Conservation (phyloP, 2,113 vertebrate genomes). For the Sinosuthora webbiana region DNA sequence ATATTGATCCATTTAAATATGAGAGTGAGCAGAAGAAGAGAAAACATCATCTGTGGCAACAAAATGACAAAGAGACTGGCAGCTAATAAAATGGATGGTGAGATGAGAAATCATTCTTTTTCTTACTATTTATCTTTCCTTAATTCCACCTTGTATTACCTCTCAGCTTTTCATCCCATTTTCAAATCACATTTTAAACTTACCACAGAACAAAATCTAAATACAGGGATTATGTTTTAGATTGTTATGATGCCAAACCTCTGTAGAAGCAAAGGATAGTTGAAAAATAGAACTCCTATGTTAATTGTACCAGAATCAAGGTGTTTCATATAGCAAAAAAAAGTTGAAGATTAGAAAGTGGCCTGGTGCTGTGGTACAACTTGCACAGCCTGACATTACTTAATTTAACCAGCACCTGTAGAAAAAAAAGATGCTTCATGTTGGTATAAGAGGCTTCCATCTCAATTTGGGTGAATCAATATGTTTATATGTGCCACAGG, state of each 20-base stretch:
- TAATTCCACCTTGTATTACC: neutral
- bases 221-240: neutral
- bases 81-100: neutral
- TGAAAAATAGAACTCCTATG: neutral
- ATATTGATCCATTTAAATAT: constrained; percentile 38
- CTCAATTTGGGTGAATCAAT: neutral
- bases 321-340: neutral
- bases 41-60: neutral
- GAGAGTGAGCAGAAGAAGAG: neutral
- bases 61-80: neutral
- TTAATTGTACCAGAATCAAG: neutral
- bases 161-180: neutral
- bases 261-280: neutral
- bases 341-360: neutral
- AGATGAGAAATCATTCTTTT: neutral
- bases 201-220: neutral
- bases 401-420: neutral
- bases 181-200: neutral
- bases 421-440: neutral
- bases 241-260: neutral
- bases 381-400: neutral
- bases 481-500: fast-evolving
- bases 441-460: neutral
- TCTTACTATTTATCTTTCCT: neutral
- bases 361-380: neutral